Conservation (phyloP, 2,113 vertebrate species). For the Zosterops japonicus region DNA sequence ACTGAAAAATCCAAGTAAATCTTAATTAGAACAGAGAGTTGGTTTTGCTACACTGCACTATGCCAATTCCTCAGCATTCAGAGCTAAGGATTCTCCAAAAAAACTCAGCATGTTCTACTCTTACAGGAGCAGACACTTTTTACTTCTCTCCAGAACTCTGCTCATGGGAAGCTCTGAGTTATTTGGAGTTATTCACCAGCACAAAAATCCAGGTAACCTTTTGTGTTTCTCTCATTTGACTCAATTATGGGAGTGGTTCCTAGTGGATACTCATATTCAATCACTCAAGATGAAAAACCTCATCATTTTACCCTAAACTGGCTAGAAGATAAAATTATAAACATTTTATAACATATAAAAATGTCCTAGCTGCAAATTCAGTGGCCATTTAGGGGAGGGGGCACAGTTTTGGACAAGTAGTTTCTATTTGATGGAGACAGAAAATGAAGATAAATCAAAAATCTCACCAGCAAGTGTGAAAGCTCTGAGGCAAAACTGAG, state of each 20-base stretch:
- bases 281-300: neutral
- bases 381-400: neutral
- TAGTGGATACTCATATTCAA: neutral
- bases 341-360: neutral
- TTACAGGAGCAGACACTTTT: neutral
- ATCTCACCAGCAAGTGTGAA: neutral
- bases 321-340: neutral
- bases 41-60: neutral
- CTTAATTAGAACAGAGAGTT: neutral
- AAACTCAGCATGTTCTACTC: neutral
- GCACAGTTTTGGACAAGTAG: neutral
- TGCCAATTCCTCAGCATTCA: neutral
- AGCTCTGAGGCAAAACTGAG: neutral
- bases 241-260: neutral
- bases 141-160: neutral
- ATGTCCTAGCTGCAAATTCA: neutral
- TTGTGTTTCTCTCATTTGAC: neutral
- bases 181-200: neutral
- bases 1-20: neutral
- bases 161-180: neutral
- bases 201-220: neutral
- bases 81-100: neutral
- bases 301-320: neutral
- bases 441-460: neutral
- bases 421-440: neutral